These are phyloP conservation scores for Rosalia funebris DNA, from an alignment of 2,888 invertebrate species.

Conservation along the genomic window DNA sequence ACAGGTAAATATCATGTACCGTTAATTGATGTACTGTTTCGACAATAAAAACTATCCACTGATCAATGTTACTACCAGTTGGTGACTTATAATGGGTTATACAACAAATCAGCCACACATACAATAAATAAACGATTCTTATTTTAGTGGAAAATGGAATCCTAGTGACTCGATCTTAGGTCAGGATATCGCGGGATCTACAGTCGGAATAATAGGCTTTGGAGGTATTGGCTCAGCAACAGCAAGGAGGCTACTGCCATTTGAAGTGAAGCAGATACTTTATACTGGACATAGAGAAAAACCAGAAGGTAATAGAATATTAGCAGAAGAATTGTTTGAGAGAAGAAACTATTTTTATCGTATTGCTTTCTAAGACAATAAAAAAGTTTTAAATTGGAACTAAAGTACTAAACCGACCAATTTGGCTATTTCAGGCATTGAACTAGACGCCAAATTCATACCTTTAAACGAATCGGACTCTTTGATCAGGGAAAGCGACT, in stretches of 20 bases:
- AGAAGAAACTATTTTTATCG: too few species aligned
- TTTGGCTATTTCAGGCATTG: constrained; percentile 58
- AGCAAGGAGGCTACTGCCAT: constrained; percentile 76
- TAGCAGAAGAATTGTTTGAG: not conserved
- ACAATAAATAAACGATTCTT: too few species aligned
- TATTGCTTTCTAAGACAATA: too few species aligned
- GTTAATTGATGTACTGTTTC: not conserved
- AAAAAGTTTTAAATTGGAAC: too few species aligned
- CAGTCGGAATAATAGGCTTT: constrained; percentile 84
- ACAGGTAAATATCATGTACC: constrained; percentile 66
- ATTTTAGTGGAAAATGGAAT: constrained; percentile 21
- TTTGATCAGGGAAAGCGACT: constrained; percentile 77
- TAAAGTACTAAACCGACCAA: too few species aligned
- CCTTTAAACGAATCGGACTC: constrained; percentile 67
- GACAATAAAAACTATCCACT: too few species aligned
- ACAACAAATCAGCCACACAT: too few species aligned
- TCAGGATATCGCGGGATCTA: constrained; percentile 78
- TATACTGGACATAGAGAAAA: constrained; percentile 79
- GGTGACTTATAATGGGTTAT: too few species aligned
- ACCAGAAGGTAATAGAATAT: constrained; percentile 67
- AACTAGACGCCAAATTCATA: constrained; percentile 72
- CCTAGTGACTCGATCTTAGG: constrained; percentile 79
- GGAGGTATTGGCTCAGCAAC: constrained; percentile 83
- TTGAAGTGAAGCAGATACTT: constrained; percentile 76
- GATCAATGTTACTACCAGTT: too few species aligned